phyloP scores from a whole-genome alignment of 2,113 vertebrate species.

The Prionailurus bengalensis region DNA sequence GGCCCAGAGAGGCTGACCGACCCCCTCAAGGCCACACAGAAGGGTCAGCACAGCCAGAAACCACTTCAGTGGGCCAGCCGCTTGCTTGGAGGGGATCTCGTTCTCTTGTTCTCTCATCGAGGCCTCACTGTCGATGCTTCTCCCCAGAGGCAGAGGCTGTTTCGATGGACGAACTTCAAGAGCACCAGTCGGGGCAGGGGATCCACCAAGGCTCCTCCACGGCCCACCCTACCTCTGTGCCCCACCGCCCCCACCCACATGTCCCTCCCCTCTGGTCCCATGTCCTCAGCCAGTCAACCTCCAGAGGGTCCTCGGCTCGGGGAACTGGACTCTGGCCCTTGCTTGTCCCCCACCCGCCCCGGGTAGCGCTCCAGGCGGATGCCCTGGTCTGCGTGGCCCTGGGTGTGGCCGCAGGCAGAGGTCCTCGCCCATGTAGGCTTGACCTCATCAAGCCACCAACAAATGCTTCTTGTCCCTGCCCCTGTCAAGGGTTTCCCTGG shows the following conservation, averaged over 20 bases:
- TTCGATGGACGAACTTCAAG: not conserved
- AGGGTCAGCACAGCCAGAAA: not conserved
- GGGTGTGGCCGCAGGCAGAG: not conserved
- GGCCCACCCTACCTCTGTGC: not conserved
- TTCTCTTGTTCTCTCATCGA: not conserved
- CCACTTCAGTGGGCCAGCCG: not conserved
- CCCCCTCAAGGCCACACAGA: not conserved
- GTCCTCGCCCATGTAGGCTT: not conserved
- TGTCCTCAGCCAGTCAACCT: not conserved
- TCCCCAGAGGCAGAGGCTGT: not conserved
- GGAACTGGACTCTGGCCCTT: not conserved
- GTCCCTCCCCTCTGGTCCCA: not conserved
- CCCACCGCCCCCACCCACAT: rapidly evolving
- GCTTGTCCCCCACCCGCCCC: not conserved
- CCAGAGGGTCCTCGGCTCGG: not conserved
- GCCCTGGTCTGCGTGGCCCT: not conserved
- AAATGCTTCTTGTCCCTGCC: not conserved
- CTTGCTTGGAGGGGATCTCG: no score
- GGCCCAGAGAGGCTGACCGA: not conserved
- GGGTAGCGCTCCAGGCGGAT: not conserved
- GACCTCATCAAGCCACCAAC: not conserved
- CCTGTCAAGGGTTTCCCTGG: not conserved
- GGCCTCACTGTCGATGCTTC: not conserved
- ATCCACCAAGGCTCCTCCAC: not conserved
- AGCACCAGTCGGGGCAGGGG: not conserved